Evolutionary conservation across 2,888 invertebrate species (phyloP).

Genomic region (Orgyia antiqua): DNA sequence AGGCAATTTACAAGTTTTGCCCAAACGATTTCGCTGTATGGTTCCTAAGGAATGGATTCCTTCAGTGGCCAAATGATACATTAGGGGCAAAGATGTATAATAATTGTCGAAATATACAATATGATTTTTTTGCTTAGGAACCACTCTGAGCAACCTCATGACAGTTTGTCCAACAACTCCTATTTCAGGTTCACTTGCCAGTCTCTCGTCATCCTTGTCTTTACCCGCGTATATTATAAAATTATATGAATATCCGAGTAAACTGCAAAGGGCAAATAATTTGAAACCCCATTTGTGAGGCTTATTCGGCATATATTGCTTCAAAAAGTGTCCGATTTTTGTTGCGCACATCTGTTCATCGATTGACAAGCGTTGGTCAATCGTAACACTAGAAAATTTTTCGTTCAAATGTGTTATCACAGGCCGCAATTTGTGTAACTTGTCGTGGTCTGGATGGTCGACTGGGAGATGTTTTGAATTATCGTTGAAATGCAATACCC

Average conservation of each 20-base stretch:
- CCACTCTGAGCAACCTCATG: neutral
- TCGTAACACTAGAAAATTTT: neutral
- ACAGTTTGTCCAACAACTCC: constrained; percentile 4
- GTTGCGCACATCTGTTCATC: no score
- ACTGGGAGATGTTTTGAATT: neutral
- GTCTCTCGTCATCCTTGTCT: neutral
- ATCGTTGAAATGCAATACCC: neutral
- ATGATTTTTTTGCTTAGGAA: constrained; percentile 4
- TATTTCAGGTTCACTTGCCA: constrained; percentile 1
- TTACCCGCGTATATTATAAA: constrained; percentile 4
- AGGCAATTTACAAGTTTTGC: constrained; percentile 9
- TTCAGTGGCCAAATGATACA: constrained; percentile 1
- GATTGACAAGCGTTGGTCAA: constrained; percentile 2
- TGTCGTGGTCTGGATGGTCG: neutral
- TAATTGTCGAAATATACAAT: constrained; percentile 7
- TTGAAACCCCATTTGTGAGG: constrained; percentile 16
- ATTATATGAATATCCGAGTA: constrained; percentile 8
- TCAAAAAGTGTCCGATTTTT: constrained; percentile 29
- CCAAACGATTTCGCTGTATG: constrained; percentile 5
- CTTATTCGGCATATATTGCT: constrained; percentile 17
- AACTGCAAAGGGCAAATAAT: constrained; percentile 20
- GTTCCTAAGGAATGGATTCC: neutral
- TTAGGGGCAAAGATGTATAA: constrained; percentile 5
- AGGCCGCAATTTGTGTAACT: neutral
- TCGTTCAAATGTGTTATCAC: neutral